Percentiles rank a stretch among this genome's conserved stretches.
Evolutionary conservation across 2,888 invertebrate species (phyloP).

Genomic region (Diadromus collaris): DNA sequence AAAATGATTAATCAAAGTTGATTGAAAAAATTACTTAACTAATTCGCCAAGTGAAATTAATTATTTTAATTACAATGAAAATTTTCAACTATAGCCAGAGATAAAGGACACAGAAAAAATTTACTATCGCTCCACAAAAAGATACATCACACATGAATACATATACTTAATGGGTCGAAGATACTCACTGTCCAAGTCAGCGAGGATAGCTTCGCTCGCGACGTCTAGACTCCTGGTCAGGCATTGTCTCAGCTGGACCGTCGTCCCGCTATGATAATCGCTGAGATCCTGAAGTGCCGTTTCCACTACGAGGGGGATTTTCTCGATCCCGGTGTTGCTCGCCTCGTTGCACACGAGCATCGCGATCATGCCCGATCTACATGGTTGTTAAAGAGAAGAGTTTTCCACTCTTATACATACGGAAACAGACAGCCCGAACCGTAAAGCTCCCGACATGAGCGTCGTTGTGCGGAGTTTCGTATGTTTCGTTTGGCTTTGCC

Average conservation of each 20-base stretch:
- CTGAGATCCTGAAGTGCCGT: slow-evolving; percentile 84
- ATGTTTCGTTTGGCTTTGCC: slow-evolving; percentile 37
- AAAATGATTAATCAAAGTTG: too few species aligned
- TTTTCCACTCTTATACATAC: slow-evolving; percentile 28
- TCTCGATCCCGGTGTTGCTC: slow-evolving; percentile 82
- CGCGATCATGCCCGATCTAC: slow-evolving; percentile 82
- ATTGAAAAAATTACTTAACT: too few species aligned
- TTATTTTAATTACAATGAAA: background rate
- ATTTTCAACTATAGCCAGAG: background rate
- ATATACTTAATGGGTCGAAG: slow-evolving; percentile 23
- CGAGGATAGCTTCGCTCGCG: slow-evolving; percentile 83
- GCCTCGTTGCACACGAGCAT: slow-evolving; percentile 85
- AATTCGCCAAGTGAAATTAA: too few species aligned
- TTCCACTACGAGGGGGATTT: slow-evolving; percentile 82
- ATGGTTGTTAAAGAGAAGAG: slow-evolving; percentile 19
- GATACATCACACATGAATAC: background rate
- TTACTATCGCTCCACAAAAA: background rate
- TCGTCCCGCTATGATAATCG: slow-evolving; percentile 84
- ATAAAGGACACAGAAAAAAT: background rate
- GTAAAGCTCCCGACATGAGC: background rate
- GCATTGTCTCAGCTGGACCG: slow-evolving; percentile 83
- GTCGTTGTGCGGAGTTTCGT: slow-evolving; percentile 16
- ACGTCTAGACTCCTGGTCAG: slow-evolving; percentile 84
- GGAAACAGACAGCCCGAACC: background rate
- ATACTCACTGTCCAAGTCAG: slow-evolving; percentile 84